Evolutionary conservation across 2,888 invertebrate genomes (phyloP), one percentile per base, ranked within the genome.

Genomic region (Leptinotarsa rubiginosa): DNA sequence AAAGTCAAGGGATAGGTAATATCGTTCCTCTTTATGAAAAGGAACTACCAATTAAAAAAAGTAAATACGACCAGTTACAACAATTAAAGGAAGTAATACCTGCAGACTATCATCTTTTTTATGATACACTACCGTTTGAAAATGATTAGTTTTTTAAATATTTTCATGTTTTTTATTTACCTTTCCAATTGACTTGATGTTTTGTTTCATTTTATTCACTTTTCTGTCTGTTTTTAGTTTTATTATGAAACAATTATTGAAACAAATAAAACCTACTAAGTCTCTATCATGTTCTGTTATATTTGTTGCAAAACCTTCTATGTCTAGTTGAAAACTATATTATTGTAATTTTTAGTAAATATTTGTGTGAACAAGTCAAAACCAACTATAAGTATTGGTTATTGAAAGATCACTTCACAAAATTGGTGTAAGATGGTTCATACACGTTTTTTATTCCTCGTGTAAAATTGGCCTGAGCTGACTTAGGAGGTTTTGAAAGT

Each of bases 31-130:
- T 64, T 25, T 66, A 49, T 59, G 56, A 66, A 65, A 59, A 59
- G n/a, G 15, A 54, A n/a, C 18, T 65, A 47, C 47, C 65, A 65
- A 70, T 67, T 20, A 70, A 70, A 66, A 74, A 65, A 68, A 22
- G 59, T 52, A 69, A 68, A 64, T 69, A 49, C 65, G 64, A 65
- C 25, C 22, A 73, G 41, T 47, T 69, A n/a, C 54, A 73, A 65
- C 47, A 54, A 22, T 20, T 74, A 67, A 74, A 74, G 52, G 52
- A 65, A 70, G 64, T 47, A 22, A 47, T 70, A 20, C 41, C 47
- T 49, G 50, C 54, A 50, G 70, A 74, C 59, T 74, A 74, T 70
- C 70, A 59, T 71, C 52, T 20, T 59, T 75, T 65, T 62, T 75
- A 68, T 69, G 71, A 68, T 64, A 75, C 22, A 49, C 54, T 70